Evolutionary conservation across 2,113 vertebrate species (phyloP), one percentile per base, ranked within the genome.

Genomic region (Pituophis catenifer): DNA sequence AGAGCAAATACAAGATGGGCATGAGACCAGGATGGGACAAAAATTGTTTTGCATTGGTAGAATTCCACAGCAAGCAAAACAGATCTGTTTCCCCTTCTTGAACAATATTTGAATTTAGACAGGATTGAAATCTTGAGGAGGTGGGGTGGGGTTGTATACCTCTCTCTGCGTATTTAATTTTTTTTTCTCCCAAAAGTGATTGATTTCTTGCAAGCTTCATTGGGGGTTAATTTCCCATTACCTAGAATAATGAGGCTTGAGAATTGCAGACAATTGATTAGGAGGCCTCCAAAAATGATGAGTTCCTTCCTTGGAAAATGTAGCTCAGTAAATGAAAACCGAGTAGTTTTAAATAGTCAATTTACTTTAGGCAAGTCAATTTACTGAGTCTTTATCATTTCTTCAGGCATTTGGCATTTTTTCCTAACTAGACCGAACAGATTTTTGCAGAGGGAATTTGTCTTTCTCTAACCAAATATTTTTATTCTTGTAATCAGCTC

Each of bases 341-440:
- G 44, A 44, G 44, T n/a, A n/a, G n/a, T n/a, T n/a, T n/a, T n/a
- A n/a, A n/a, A 44, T 44, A 44, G 44, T 44, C 44, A 44, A 3
- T 44, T 44, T 44, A 44, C 44, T 44, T 2, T 44, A 44, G 44
- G 53, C 53, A 54, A 54, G 13, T 54, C 12, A 54, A 54, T 48
- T 12, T 54, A 15, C 53, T 26, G 57, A 59, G 58, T 59, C 58
- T 24, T 58, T 59, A 21, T 59, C 58, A 23, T 59, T 24, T 59
- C 38, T 21, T 23, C 24, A 11, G 52, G 62, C 19, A 23, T n/a
- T 58, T 58, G 23, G 23, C 0, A 24, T 62, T 58, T 59, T 59
- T 24, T 59, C 8, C 24, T 91, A 93, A 90, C 57, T 94, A 87
- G 86, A 96, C 89, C 95, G 93, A 89, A 54, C 92, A 57, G 62